A percentile compares a stretch with the other conserved stretches of the same genome.
Evolutionary conservation across 2,888 invertebrate genomes (phyloP).

Genomic region (Xanthia togata): DNA sequence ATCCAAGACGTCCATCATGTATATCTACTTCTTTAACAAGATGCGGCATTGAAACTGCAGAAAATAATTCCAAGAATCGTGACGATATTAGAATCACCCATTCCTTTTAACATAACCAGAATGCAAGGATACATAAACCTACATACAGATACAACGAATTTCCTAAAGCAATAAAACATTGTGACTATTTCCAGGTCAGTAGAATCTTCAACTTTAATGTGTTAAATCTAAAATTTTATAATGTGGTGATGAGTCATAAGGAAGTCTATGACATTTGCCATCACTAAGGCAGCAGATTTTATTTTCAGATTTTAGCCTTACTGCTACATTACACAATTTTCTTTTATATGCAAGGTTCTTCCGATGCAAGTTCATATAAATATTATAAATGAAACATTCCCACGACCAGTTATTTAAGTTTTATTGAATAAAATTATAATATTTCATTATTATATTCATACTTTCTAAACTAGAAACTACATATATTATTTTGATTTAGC

Average conservation of each 20-base stretch:
- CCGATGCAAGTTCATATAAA: background rate
- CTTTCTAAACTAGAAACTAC: conserved; percentile 32
- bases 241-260: conserved; percentile 47
- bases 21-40: background rate
- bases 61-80: conserved; percentile 15
- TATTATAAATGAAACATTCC: background rate
- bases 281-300: conserved; percentile 26
- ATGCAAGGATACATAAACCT: conserved; percentile 54
- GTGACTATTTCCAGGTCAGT: conserved; percentile 39
- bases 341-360: background rate
- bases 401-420: background rate
- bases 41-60: conserved; percentile 16
- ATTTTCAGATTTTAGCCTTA: conserved; percentile 6
- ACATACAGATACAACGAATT: conserved; percentile 47
- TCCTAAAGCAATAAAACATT: conserved; percentile 54
- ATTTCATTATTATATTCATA: background rate
- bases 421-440: conserved; percentile 14
- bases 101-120: conserved; percentile 17
- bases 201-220: conserved; percentile 42
- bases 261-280: conserved; percentile 31
- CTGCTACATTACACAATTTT: background rate
- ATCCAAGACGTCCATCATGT: background rate
- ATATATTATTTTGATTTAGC: conserved; percentile 15
- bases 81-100: background rate
- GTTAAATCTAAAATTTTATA: conserved; percentile 40